Evolutionary conservation across 2,888 invertebrate genomes (phyloP).

Genomic region (Ceraclea dissimilis): DNA sequence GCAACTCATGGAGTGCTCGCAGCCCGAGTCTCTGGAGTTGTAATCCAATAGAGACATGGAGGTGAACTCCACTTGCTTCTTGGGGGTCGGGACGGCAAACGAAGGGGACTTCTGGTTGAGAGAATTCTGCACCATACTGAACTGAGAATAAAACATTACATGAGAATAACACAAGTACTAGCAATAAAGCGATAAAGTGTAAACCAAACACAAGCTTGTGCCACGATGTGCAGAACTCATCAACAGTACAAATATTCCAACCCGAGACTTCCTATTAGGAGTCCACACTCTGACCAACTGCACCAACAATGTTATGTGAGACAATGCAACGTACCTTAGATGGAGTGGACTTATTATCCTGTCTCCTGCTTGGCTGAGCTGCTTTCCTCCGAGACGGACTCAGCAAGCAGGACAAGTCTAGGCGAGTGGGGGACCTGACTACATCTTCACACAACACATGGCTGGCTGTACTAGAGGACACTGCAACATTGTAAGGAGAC

Average conservation of each 20-base stretch:
- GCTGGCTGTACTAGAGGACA: neutral
- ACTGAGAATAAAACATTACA: conserved; percentile 12
- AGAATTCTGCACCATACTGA: conserved; percentile 18
- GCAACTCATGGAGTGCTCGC: conserved; percentile 17
- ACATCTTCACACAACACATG: neutral
- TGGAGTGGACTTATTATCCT: neutral
- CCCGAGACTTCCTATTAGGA: too few relatives aligned
- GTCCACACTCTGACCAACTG: neutral
- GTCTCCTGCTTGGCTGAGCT: neutral
- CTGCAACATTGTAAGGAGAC: neutral
- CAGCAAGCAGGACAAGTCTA: neutral
- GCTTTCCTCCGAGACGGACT: neutral
- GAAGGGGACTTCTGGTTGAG: neutral
- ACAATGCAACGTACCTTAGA: neutral
- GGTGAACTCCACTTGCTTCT: neutral
- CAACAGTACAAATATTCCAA: too few relatives aligned
- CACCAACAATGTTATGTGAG: neutral
- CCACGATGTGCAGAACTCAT: too few relatives aligned
- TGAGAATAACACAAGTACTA: too few relatives aligned
- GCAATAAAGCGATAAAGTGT: too few relatives aligned
- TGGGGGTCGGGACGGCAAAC: neutral
- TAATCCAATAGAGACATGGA: conserved; percentile 9
- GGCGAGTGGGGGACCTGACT: neutral
- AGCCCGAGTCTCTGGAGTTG: conserved; percentile 22
- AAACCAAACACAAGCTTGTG: too few relatives aligned